Base-by-base conservation (phyloP, 2,113 vertebrate species). In the Trichechus manatus region DNA sequence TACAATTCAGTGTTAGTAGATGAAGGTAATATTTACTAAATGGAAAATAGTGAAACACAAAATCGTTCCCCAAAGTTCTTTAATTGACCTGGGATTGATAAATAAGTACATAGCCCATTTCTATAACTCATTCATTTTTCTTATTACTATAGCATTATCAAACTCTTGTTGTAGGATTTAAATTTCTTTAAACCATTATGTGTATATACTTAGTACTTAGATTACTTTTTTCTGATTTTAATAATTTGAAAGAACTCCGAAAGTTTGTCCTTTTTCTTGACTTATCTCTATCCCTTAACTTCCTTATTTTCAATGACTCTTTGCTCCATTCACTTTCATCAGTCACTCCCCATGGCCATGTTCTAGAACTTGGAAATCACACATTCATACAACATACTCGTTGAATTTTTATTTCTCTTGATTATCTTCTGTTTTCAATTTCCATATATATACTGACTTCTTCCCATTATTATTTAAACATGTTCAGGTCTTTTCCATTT, bases 141-240 rank as follows among this genome's bases (percentile, higher is more conserved):
- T 86, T 78, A 39, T 64, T 75, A 39, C 9, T 20, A 1, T 79
- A n/a, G 74, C 83, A 47, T 42, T 79, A 14, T 74, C 87, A 63
- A 94, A 78, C 53, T 75, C 59, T 89, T 77, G 4, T 79, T 83
- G 3, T 6, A 86, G 29, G 44, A 85, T 72, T 61, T 25, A 80
- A 44, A 77, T 74, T 90, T 91, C 3, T 89, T 86, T 50, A 44
- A 95, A 36, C 93, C 19, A 39, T 25, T 80, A 13, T 91, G n/a
- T 91, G n/a, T 7, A 29, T 63, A 22, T 23, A 56, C 36, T 91
- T 33, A 68, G 13, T 78, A 72, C 22, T 50, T 44, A 47, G 15
- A 36, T 66, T 64, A 50, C n/a, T 61, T 70, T 91, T 91, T 95
- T 78, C 70, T 70, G 36, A 36, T 78, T 95, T 93, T 89, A 91